Percentiles rank a stretch among this genome's conserved stretches.
Conservation (phyloP, 2,797 vertebrate genomes). For the Netta rufina region DNA sequence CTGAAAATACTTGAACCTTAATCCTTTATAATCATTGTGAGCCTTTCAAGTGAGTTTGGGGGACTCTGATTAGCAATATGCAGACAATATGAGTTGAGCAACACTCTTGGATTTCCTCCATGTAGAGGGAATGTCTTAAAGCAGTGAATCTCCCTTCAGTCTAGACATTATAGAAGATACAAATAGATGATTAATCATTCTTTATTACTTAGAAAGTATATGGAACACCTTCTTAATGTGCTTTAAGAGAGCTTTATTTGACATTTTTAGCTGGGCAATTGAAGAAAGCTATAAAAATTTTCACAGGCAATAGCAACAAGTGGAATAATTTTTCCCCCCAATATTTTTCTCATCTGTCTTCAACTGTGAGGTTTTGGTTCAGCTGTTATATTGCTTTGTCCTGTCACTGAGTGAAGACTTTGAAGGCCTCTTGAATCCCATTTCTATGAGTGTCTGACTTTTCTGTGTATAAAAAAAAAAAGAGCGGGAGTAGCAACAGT, state of each 20-base stretch:
- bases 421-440: neutral
- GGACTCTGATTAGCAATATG: neutral
- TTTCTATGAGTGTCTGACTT: neutral
- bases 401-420: neutral
- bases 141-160: neutral
- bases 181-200: neutral
- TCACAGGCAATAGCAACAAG: neutral
- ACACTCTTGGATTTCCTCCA: neutral
- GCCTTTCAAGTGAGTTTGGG: neutral
- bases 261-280: neutral
- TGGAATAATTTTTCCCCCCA: neutral
- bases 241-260: neutral
- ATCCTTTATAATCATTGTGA: neutral
- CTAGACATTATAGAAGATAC: neutral
- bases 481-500: neutral
- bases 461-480: neutral
- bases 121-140: neutral
- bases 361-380: neutral
- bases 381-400: neutral
- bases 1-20: neutral
- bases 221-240: neutral
- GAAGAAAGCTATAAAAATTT: neutral
- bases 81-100: neutral
- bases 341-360: neutral
- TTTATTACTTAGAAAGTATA: neutral